Percentiles rank a stretch among this genome's conserved stretches.
phyloP scores from a whole-genome alignment of 2,113 vertebrate genomes.

The Lampris megalopsis region DNA sequence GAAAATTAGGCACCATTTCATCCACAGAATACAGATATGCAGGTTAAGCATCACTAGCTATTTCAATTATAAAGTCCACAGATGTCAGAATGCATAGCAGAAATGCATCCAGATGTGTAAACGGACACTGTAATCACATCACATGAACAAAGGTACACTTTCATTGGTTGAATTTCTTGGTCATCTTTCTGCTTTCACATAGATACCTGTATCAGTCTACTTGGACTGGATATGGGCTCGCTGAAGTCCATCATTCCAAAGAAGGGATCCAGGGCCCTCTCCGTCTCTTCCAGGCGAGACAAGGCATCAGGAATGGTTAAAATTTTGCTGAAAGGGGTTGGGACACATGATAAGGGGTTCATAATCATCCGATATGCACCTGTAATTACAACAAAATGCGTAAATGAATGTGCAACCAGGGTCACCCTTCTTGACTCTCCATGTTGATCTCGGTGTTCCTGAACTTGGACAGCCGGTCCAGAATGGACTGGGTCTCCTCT shows the following conservation, averaged over 20 bases:
- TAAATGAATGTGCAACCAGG: neutral
- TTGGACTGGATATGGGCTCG: constrained; percentile 63
- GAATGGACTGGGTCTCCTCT: constrained; percentile 86
- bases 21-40: neutral
- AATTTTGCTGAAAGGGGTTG: constrained; percentile 51
- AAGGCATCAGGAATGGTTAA: constrained; percentile 60
- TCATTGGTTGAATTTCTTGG: neutral
- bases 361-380: neutral
- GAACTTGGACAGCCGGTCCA: constrained; percentile 75
- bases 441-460: constrained; percentile 76
- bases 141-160: neutral
- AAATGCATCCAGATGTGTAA: neutral
- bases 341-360: neutral
- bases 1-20: neutral
- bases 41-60: too few relatives aligned
- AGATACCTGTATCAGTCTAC: constrained; percentile 65
- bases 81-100: neutral
- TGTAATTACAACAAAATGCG: neutral
- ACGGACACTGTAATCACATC: neutral
- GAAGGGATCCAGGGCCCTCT: constrained; percentile 73
- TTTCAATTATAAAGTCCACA: too few relatives aligned
- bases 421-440: constrained; percentile 69
- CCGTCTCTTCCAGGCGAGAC: constrained; percentile 62
- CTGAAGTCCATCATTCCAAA: constrained; percentile 73
- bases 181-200: neutral